These are phyloP conservation scores for Psittacula echo DNA, from an alignment of 2,797 vertebrate species.

Conservation along the genomic window DNA sequence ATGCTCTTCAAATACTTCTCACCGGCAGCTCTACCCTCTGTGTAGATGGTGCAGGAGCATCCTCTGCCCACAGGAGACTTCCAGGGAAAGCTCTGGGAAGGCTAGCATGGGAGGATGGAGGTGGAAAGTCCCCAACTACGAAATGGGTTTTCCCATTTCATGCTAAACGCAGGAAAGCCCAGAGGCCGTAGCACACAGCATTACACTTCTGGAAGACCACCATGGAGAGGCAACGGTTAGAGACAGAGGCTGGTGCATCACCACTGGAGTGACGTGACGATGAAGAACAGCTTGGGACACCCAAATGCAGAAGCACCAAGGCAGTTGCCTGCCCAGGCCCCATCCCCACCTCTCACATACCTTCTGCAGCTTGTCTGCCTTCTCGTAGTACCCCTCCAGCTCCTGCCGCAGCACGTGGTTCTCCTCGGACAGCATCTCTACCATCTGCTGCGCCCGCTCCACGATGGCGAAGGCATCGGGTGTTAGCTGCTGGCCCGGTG, in stretches of 20 bases:
- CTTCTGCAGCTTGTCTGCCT: constrained; percentile 85
- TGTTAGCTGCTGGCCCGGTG: constrained; percentile 74
- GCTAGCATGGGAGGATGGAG: background rate
- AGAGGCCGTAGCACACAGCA: background rate
- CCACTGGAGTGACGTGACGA: background rate
- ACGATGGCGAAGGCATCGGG: constrained; percentile 83
- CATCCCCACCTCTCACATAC: constrained; percentile 51
- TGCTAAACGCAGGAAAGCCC: background rate
- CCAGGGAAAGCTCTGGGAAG: background rate
- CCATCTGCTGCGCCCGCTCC: constrained; percentile 86
- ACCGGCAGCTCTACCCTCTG: background rate
- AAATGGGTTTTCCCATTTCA: background rate
- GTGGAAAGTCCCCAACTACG: background rate
- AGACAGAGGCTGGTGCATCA: background rate
- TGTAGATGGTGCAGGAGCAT: background rate
- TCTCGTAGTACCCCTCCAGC: constrained; percentile 83
- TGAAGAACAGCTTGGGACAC: background rate
- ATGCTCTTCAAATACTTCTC: background rate
- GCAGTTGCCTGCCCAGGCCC: background rate
- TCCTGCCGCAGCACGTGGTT: constrained; percentile 85
- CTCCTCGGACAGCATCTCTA: constrained; percentile 85
- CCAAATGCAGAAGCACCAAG: background rate
- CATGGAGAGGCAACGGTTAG: background rate
- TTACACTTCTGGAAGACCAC: background rate
- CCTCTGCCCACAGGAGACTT: background rate